Evolutionary conservation across 64 coral and sea anemone species (phyloP).

Genomic region (Montipora cactus): DNA sequence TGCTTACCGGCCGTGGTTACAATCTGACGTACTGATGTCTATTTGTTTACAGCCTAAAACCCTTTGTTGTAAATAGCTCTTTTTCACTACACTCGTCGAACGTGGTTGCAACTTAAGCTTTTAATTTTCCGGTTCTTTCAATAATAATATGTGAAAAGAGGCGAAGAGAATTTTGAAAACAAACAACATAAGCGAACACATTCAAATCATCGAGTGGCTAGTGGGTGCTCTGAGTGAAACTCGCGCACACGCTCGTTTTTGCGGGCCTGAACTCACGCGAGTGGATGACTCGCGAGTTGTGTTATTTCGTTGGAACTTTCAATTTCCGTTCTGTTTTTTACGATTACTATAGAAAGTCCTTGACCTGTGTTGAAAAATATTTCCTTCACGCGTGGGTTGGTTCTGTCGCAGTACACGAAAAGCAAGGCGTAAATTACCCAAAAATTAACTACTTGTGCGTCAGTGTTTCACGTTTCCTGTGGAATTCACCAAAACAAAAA

Average conservation of each 20-base stretch:
- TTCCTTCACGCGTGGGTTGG: neutral
- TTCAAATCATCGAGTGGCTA: neutral
- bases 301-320: neutral
- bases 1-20: neutral
- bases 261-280: neutral
- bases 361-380: neutral
- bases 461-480: slow-evolving; percentile 39
- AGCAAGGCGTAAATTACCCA: neutral
- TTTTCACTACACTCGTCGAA: slow-evolving; percentile 19
- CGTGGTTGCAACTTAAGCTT: slow-evolving; percentile 12
- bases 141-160: neutral
- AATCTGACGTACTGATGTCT: slow-evolving; percentile 5
- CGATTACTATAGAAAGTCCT: slow-evolving; percentile 13
- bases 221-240: neutral
- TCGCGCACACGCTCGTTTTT: neutral
- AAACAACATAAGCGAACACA: neutral
- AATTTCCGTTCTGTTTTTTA: slow-evolving; percentile 31
- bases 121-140: slow-evolving; percentile 25
- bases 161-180: slow-evolving; percentile 37
- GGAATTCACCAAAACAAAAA: slow-evolving; percentile 46
- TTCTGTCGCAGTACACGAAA: neutral
- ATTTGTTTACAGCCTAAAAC: slow-evolving; percentile 11
- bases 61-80: neutral
- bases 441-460: neutral
- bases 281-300: neutral